Evolutionary conservation across 2,113 vertebrate species (phyloP), one percentile per base, ranked within the genome.

Genomic region (Microcebus griseorufus): DNA sequence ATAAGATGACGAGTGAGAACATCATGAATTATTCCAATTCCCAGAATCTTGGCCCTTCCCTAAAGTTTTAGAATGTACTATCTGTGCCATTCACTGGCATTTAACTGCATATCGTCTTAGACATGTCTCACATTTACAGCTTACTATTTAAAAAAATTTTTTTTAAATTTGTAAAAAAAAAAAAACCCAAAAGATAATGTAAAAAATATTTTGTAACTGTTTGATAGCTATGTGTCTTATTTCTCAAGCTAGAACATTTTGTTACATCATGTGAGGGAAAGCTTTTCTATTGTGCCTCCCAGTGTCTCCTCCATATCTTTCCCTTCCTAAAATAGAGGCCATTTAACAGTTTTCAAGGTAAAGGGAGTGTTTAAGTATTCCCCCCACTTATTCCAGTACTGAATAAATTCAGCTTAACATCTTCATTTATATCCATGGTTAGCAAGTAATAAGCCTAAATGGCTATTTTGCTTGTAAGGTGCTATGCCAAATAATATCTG

Each of bases 351-450:
- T 94, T 88, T 51, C 37, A 39, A 60, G 81, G 37, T 20, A 16
- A 73, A 70, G 48, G 18, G 48, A 79, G 67, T 67, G 7, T 60
- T 70, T 55, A 87, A 87, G 84, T 51, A 42, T 45, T 55, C 32
- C 7, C 13, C 3, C 20, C 29, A n/a, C 2, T 79, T 70, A 39
- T 6, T 80, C 23, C 23, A 67, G 34, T 88, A 17, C 8, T 92
- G 79, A 86, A 79, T 93, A 93, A 93, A 97, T 67, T 48, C 13
- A 67, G 37, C 11, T 62, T 45, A 65, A 84, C 73, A 62, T 64
- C 94, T 87, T 92, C 23, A 85, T 81, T 93, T 91, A 51, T 9
- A 58, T 83, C n/a, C 22, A 42, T 55, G 67, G 13, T 86, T 79
- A n/a, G 3, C 16, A 80, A 95, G 64, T 42, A 73, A 64, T 92